phyloP scores from a whole-genome alignment of 2,888 invertebrate genomes.

The Bellardia bayeri region DNA sequence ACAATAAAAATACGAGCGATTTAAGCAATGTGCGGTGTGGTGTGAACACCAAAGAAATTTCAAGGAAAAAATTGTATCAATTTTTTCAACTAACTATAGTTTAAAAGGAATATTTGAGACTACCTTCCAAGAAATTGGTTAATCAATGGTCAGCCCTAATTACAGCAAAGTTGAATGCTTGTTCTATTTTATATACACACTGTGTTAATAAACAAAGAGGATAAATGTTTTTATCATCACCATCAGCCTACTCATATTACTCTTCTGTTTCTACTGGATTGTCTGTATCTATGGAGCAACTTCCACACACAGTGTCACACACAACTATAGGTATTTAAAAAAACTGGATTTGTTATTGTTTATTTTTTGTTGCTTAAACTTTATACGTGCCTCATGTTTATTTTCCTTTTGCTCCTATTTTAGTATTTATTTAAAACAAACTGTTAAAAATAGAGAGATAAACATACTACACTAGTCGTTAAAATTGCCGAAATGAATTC shows the following conservation, averaged over 20 bases:
- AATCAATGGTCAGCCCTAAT: conserved; percentile 12
- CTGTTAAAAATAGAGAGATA: conserved; percentile 14
- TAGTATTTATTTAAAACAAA: conserved; percentile 38
- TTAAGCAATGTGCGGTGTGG: no score
- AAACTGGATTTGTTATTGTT: conserved; percentile 15
- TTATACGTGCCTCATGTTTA: not conserved
- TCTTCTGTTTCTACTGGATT: not conserved
- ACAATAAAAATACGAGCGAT: no score
- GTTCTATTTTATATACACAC: not conserved
- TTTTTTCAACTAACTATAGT: no score
- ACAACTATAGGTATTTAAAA: not conserved
- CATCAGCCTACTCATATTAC: not conserved
- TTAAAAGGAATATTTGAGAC: no score
- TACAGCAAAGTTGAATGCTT: not conserved
- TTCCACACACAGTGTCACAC: not conserved
- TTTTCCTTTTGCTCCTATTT: not conserved
- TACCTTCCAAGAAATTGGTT: not conserved
- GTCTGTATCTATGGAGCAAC: not conserved
- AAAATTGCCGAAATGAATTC: not conserved
- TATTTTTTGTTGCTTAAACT: not conserved
- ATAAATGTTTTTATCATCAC: not conserved
- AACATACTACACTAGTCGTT: not conserved
- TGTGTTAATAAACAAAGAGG: conserved; percentile 13
- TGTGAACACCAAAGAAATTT: no score
- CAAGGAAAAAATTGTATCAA: no score